phyloP scores from a whole-genome alignment of 2,888 invertebrate genomes.

The Nomada flava region DNA sequence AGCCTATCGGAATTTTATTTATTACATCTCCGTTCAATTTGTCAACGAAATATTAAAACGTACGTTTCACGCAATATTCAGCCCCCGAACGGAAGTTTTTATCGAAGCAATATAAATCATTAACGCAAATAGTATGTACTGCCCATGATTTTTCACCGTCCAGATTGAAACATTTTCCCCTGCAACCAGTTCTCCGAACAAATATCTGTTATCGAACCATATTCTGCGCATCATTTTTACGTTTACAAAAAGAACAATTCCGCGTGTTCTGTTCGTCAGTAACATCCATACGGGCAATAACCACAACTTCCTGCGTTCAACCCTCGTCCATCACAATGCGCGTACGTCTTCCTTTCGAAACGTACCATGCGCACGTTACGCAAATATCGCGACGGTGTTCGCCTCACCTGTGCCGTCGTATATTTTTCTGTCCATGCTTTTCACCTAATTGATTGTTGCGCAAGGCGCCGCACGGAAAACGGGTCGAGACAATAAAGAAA shows the following conservation, averaged over 20 bases:
- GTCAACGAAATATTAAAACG: no score
- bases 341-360: neutral
- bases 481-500: constrained; percentile 51
- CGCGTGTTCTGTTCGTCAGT: neutral
- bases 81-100: no score
- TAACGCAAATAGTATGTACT: no score
- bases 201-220: no score
- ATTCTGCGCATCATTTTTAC: no score
- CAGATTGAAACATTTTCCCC: no score
- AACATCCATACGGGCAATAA: neutral
- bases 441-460: constrained; percentile 56
- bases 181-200: no score
- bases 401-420: constrained; percentile 54
- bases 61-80: no score
- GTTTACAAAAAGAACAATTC: neutral
- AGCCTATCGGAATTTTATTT: neutral
- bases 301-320: constrained; percentile 10
- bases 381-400: constrained; percentile 31
- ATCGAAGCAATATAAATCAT: no score
- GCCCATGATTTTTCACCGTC: no score
- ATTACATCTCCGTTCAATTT: neutral
- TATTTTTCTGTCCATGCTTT: constrained; percentile 10
- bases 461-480: constrained; percentile 29
- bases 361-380: constrained; percentile 26
- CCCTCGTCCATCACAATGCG: constrained; percentile 17